phyloP scores from a whole-genome alignment of 2,113 vertebrate genomes.

The Ovis canadensis region DNA sequence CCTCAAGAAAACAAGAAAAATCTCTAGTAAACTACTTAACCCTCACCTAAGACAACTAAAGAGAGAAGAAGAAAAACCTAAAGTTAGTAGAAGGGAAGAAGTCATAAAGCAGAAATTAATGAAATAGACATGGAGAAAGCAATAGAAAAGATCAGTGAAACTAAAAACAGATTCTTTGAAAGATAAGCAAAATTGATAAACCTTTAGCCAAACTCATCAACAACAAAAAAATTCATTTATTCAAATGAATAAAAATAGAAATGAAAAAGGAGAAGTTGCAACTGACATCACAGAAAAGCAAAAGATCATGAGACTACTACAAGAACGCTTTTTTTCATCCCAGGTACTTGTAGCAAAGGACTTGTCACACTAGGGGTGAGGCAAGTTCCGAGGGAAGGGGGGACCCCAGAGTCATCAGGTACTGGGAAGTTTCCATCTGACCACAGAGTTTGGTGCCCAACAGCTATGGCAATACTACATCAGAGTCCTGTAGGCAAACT shows the following conservation, averaged over 20 bases:
- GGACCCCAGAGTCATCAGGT: not conserved
- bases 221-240: not conserved
- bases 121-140: not conserved
- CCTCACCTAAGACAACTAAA: not conserved
- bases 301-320: not conserved
- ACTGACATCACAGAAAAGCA: not conserved
- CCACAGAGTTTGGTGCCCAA: not conserved
- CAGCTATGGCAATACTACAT: not conserved
- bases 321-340: not conserved
- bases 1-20: not conserved
- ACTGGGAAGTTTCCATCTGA: not conserved
- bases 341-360: not conserved
- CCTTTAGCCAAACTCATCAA: not conserved
- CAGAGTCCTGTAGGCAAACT: not conserved
- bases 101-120: not conserved
- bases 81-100: not conserved
- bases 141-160: not conserved
- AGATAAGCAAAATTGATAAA: not conserved
- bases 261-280: not conserved
- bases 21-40: not conserved
- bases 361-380: not conserved
- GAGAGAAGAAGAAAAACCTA: not conserved
- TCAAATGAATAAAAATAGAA: not conserved
- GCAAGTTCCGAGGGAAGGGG: not conserved
- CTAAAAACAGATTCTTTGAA: not conserved